Conservation (phyloP, 2,113 vertebrate species). For the Bos taurus region DNA sequence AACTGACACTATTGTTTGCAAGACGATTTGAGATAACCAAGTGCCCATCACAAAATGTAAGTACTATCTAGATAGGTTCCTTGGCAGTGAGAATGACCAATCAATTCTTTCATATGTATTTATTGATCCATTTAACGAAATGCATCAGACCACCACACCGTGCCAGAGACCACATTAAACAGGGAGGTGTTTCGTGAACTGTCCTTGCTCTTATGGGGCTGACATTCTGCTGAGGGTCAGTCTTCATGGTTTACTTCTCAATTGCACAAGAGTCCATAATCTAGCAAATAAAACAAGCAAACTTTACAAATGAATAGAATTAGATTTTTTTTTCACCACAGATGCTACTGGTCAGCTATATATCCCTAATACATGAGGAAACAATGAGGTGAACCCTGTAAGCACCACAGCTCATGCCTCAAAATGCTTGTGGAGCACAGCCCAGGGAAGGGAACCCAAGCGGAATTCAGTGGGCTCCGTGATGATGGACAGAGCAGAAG, state of each 20-base stretch:
- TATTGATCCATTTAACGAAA: background rate
- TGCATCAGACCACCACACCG: rapidly evolving
- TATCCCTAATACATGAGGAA: rapidly evolving
- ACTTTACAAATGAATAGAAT: background rate
- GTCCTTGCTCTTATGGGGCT: rapidly evolving
- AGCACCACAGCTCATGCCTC: no score
- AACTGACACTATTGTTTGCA: background rate
- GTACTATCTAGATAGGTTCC: background rate
- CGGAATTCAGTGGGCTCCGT: background rate
- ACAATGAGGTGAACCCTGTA: rapidly evolving
- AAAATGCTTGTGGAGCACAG: background rate
- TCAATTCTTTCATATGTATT: background rate
- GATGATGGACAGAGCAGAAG: background rate
- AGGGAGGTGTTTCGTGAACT: background rate
- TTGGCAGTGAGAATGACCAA: background rate
- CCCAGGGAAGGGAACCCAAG: rapidly evolving
- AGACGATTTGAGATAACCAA: background rate
- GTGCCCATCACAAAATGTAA: background rate
- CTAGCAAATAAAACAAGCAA: background rate
- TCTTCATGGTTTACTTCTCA: background rate
- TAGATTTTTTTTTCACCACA: background rate
- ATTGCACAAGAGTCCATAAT: background rate
- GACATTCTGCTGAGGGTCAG: background rate
- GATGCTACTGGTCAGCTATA: background rate
- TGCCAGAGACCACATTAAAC: background rate